These are phyloP conservation scores for Mamestra configurata DNA, from an alignment of 1,140 invertebrate genomes.

Conservation along the genomic window DNA sequence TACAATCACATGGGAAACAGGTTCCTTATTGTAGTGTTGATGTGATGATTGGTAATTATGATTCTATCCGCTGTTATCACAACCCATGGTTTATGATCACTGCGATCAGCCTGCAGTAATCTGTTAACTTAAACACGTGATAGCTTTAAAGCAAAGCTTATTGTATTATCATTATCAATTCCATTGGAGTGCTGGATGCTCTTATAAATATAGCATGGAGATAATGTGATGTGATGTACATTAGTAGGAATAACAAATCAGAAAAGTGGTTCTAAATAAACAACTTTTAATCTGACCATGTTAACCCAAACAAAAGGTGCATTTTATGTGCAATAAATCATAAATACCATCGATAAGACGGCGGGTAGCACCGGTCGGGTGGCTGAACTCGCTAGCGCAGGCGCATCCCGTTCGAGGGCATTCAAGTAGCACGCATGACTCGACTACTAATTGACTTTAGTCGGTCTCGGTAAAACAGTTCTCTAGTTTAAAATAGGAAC, in stretches of 20 bases:
- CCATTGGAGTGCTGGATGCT: neutral
- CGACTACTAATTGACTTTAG: conserved; percentile 68
- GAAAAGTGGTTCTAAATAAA: conserved; percentile 19
- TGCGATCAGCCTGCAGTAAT: neutral
- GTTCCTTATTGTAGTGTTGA: neutral
- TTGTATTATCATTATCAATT: neutral
- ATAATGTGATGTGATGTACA: neutral
- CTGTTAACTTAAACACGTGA: neutral
- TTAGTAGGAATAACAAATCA: conserved; percentile 30
- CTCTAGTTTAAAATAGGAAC: conserved; percentile 58
- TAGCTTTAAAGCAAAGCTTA: neutral
- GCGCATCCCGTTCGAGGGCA: conserved; percentile 67
- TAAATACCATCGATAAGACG: conserved; percentile 50
- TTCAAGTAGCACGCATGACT: conserved; percentile 68
- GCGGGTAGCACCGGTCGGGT: conserved; percentile 46
- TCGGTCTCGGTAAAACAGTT: conserved; percentile 58
- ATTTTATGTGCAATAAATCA: conserved; percentile 52
- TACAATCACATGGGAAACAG: conserved; percentile 1
- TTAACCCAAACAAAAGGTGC: conserved; percentile 46
- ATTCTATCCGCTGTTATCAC: neutral
- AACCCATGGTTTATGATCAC: neutral
- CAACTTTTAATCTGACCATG: neutral
- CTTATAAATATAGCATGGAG: neutral
- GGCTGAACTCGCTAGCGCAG: conserved; percentile 61
- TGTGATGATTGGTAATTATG: neutral